phyloP scores from a whole-genome alignment of 2,113 vertebrate species.

The Rutilus rutilus region DNA sequence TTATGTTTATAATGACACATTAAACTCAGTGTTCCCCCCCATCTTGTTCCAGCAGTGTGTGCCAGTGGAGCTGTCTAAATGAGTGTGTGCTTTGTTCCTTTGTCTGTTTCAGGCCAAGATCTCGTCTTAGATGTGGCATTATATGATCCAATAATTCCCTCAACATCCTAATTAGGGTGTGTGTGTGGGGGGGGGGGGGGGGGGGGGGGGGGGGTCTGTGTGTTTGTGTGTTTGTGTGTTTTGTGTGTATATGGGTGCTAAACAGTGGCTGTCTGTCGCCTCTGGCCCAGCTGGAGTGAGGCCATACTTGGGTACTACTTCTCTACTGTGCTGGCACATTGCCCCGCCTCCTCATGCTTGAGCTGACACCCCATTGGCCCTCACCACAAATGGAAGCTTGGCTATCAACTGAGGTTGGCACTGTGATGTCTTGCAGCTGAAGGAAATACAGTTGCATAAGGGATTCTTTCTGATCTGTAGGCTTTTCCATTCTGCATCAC shows the following conservation, averaged over 20 bases:
- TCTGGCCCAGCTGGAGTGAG: constrained; percentile 72
- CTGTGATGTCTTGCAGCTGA: constrained; percentile 26
- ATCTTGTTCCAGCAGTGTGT: constrained; percentile 67
- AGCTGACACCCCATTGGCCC: constrained; percentile 72
- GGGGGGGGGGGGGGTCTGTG: background rate
- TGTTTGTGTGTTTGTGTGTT: constrained; percentile 19
- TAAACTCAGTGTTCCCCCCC: constrained; percentile 70
- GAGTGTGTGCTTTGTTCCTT: constrained; percentile 71
- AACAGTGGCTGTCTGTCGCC: constrained; percentile 71
- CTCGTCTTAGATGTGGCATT: constrained; percentile 72
- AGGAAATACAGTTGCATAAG: constrained; percentile 30
- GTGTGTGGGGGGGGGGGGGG: constrained; percentile 34
- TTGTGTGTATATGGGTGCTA: constrained; percentile 56
- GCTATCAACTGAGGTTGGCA: constrained; percentile 47
- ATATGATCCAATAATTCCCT: constrained; percentile 74
- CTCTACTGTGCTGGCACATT: constrained; percentile 66
- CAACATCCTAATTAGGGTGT: constrained; percentile 69
- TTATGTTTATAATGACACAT: constrained; percentile 79
- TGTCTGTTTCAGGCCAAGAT: constrained; percentile 72
- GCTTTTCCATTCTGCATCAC: background rate
- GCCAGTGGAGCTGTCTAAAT: constrained; percentile 73
- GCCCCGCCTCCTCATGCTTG: constrained; percentile 58
- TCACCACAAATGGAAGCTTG: constrained; percentile 43
- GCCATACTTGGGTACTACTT: constrained; percentile 67
- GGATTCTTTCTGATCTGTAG: constrained; percentile 14